phyloP scores from a whole-genome alignment of 2,797 vertebrate species.

The Psittacula derbiana region DNA sequence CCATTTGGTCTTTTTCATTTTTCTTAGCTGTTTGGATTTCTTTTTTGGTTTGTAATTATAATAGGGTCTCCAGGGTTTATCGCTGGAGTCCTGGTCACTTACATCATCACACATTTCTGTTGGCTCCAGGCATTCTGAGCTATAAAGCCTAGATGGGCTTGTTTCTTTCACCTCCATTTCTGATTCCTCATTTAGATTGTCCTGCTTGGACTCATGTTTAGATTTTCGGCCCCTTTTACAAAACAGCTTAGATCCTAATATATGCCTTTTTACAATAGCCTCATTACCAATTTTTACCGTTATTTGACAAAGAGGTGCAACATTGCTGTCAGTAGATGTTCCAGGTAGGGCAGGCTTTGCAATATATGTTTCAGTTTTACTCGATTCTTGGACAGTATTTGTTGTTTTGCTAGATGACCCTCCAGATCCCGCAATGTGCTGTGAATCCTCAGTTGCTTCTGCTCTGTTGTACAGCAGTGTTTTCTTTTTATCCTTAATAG shows the following conservation, averaged over 20 bases:
- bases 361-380: conserved; percentile 94
- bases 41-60: conserved; percentile 98
- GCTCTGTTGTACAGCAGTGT: conserved; percentile 53
- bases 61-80: conserved; percentile 96
- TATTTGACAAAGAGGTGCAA: conserved; percentile 95
- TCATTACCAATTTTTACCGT: conserved; percentile 98
- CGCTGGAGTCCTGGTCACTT: conserved; percentile 90
- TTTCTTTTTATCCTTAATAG: conserved; percentile 75
- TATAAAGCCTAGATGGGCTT: conserved; percentile 72
- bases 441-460: conserved; percentile 80
- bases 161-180: conserved; percentile 70
- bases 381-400: conserved; percentile 49
- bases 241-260: conserved; percentile 93
- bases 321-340: conserved; percentile 86
- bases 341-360: conserved; percentile 96
- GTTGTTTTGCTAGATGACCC: conserved; percentile 70
- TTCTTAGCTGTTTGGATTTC: conserved; percentile 87
- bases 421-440: conserved; percentile 72
- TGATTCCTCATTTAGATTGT: conserved; percentile 63
- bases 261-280: conserved; percentile 92
- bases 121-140: conserved; percentile 73
- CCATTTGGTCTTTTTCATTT: conserved; percentile 84
- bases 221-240: conserved; percentile 80
- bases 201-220: conserved; percentile 70
- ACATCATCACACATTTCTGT: conserved; percentile 84